Evolutionary conservation across 2,113 vertebrate genomes (phyloP).

Genomic region (Mormoops blainvillei): DNA sequence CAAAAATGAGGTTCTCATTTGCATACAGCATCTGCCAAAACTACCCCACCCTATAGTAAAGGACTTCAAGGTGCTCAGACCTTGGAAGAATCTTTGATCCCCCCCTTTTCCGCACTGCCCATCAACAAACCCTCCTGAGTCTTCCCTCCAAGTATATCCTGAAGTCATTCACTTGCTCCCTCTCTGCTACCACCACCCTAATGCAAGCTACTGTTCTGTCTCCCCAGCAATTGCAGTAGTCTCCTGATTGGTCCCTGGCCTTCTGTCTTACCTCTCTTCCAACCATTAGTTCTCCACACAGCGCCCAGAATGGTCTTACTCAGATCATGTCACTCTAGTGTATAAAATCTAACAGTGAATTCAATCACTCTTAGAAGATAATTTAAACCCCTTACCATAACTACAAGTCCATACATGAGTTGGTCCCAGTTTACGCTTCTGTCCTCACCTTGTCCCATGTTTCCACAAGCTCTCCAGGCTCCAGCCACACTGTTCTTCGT

Average conservation of each 20-base stretch:
- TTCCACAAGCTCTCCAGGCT: background rate
- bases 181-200: background rate
- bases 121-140: background rate
- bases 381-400: background rate
- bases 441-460: background rate
- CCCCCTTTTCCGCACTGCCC: background rate
- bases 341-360: background rate
- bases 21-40: background rate
- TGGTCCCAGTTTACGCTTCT: background rate
- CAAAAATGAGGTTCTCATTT: background rate
- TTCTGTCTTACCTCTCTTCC: background rate
- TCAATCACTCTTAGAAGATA: background rate
- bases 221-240: background rate
- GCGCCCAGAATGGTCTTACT: background rate
- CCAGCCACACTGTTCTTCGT: background rate
- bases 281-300: too few species aligned
- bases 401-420: background rate
- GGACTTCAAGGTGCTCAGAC: background rate
- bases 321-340: background rate
- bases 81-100: background rate
- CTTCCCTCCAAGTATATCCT: background rate
- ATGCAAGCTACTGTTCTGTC: background rate
- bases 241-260: background rate
- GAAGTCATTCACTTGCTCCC: background rate
- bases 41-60: background rate